Percentiles rank a stretch among this genome's conserved stretches.
Conservation (phyloP, 2,797 vertebrate species). For the Zenarchopterus dispar region DNA sequence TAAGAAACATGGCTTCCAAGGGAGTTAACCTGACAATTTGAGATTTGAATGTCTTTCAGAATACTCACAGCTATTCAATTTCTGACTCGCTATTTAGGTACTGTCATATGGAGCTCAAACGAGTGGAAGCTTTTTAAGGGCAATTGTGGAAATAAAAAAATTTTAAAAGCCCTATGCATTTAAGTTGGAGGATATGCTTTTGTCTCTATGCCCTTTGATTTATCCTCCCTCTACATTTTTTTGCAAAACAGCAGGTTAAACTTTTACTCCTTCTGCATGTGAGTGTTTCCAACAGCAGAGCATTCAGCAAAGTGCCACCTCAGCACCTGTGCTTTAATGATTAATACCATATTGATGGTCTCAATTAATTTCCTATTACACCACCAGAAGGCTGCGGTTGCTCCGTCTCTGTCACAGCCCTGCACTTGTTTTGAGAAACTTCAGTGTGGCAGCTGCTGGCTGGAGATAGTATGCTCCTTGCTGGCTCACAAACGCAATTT, state of each 20-base stretch:
- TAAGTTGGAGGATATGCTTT: constrained; percentile 12
- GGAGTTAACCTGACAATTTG: constrained; percentile 64
- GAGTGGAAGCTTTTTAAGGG: constrained; percentile 5
- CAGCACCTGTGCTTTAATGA: constrained; percentile 88
- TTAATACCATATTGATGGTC: constrained; percentile 90
- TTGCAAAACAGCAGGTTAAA: constrained; percentile 78
- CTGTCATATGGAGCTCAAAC: constrained; percentile 25
- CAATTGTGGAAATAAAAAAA: too few relatives aligned
- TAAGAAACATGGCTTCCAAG: constrained; percentile 68
- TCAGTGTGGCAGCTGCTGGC: constrained; percentile 81
- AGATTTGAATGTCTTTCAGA: constrained; percentile 51
- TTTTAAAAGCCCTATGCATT: constrained; percentile 10
- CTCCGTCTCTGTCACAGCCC: constrained; percentile 81
- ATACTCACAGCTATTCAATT: constrained; percentile 42
- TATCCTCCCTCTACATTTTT: constrained; percentile 49
- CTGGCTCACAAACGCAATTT: constrained; percentile 44
- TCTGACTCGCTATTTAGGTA: constrained; percentile 34
- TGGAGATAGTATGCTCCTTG: constrained; percentile 75
- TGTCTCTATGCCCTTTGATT: constrained; percentile 33
- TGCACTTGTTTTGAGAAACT: constrained; percentile 77
- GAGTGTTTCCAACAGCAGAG: constrained; percentile 71
- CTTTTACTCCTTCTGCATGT: constrained; percentile 64
- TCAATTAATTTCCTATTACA: constrained; percentile 89
- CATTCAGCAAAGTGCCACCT: constrained; percentile 83
- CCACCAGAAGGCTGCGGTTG: constrained; percentile 81